A percentile compares a stretch with the other conserved stretches of the same genome.
These are phyloP conservation scores for Coregonus clupeaformis DNA, from an alignment of 2,113 vertebrate genomes.

Conservation along the genomic window DNA sequence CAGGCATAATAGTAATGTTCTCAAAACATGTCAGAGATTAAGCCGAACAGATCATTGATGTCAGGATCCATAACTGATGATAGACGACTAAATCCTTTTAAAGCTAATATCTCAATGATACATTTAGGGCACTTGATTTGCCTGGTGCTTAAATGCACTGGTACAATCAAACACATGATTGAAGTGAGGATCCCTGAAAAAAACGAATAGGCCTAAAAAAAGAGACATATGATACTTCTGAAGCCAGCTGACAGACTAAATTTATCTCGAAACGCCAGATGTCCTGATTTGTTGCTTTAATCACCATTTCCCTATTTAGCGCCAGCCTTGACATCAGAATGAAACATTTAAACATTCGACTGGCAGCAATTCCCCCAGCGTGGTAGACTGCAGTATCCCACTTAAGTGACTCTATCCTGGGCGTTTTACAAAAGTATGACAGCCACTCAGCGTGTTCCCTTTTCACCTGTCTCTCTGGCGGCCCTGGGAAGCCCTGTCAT, in stretches of 20 bases:
- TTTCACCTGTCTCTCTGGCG: slow-evolving; percentile 41
- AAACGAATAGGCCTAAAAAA: neutral
- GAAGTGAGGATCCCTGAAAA: neutral
- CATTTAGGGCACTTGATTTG: too few relatives aligned
- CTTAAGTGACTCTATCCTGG: slow-evolving; percentile 42
- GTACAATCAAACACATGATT: neutral
- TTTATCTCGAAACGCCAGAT: neutral
- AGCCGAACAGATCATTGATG: neutral
- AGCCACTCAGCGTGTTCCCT: slow-evolving; percentile 50
- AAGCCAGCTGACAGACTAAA: neutral
- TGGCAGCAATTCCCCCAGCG: slow-evolving; percentile 5
- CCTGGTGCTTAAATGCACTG: neutral
- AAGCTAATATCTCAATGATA: too few relatives aligned
- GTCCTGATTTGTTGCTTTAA: neutral
- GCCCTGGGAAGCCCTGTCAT: slow-evolving; percentile 40
- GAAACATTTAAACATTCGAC: slow-evolving; percentile 13
- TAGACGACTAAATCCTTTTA: neutral
- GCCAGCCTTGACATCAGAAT: slow-evolving; percentile 5
- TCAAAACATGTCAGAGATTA: neutral
- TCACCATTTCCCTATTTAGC: slow-evolving; percentile 26
- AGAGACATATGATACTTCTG: neutral
- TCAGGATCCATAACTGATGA: neutral
- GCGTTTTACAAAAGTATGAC: slow-evolving; percentile 32
- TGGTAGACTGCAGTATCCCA: neutral
- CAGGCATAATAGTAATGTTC: too few relatives aligned